Evolutionary conservation across 1,140 invertebrate species (phyloP).

Genomic region (Carposina sasakii): DNA sequence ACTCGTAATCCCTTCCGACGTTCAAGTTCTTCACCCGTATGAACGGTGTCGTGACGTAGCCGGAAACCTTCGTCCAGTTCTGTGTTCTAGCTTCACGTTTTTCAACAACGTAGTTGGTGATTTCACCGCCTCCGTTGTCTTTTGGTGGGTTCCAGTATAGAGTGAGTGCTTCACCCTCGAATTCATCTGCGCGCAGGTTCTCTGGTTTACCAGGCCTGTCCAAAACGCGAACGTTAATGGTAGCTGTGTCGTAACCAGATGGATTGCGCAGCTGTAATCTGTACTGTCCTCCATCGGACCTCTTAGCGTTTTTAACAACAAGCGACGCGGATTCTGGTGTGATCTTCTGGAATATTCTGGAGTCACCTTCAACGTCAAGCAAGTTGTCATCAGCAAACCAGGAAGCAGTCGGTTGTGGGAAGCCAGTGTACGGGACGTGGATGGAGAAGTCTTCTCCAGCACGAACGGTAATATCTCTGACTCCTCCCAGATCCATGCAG

Average conservation of each 20-base stretch:
- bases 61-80: constrained; percentile 93
- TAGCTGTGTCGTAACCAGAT: constrained; percentile 94
- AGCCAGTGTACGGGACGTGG: constrained; percentile 94
- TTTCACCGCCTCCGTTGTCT: constrained; percentile 94
- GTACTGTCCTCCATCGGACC: constrained; percentile 93
- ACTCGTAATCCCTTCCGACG: constrained; percentile 95
- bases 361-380: constrained; percentile 82
- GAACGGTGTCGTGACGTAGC: constrained; percentile 92
- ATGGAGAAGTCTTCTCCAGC: constrained; percentile 98
- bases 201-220: constrained; percentile 92
- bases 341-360: constrained; percentile 86
- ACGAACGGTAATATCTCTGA: constrained; percentile 96
- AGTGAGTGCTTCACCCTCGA: constrained; percentile 95
- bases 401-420: constrained; percentile 93
- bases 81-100: constrained; percentile 88
- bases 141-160: constrained; percentile 97
- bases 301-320: constrained; percentile 92
- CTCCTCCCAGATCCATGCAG: constrained; percentile 90
- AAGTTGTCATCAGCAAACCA: constrained; percentile 91
- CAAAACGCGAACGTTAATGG: constrained; percentile 94
- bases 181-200: constrained; percentile 92
- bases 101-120: constrained; percentile 98
- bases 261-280: constrained; percentile 94
- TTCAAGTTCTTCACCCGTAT: constrained; percentile 92
- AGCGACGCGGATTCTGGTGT: constrained; percentile 92